Conservation (phyloP, 2,113 vertebrate species). For the Eurypyga helias region DNA sequence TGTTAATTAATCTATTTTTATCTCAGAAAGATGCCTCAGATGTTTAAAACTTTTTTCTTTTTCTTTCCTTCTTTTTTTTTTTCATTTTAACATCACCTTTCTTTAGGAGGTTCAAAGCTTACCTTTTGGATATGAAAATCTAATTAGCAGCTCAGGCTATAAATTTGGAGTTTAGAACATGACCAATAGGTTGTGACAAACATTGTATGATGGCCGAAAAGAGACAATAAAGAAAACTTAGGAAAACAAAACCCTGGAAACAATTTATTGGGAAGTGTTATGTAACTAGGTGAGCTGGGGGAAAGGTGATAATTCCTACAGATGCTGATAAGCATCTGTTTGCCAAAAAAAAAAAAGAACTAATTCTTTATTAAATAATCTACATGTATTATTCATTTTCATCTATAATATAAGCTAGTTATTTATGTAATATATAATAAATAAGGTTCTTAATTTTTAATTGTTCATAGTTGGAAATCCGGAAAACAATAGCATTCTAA, state of each 20-base stretch:
- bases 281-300: not conserved
- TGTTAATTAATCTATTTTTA: not conserved
- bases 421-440: not conserved
- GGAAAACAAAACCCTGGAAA: not conserved
- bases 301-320: not conserved
- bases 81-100: not conserved
- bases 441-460: not conserved
- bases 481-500: not conserved
- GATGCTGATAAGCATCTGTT: not conserved
- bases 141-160: not conserved
- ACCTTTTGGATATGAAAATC: not conserved
- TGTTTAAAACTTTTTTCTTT: not conserved
- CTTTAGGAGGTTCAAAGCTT: not conserved
- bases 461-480: not conserved
- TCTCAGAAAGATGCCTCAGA: not conserved
- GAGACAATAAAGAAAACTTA: not conserved
- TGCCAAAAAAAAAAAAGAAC: not conserved
- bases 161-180: not conserved
- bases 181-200: not conserved
- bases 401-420: not conserved
- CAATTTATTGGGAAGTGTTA: not conserved
- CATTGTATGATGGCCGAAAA: not conserved
- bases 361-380: not conserved
- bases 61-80: no score
- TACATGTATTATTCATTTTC: not conserved